A percentile compares a stretch with the other conserved stretches of the same genome.
These are phyloP conservation scores for Eciton burchellii DNA, from an alignment of 1,140 invertebrate species.

Conservation along the genomic window DNA sequence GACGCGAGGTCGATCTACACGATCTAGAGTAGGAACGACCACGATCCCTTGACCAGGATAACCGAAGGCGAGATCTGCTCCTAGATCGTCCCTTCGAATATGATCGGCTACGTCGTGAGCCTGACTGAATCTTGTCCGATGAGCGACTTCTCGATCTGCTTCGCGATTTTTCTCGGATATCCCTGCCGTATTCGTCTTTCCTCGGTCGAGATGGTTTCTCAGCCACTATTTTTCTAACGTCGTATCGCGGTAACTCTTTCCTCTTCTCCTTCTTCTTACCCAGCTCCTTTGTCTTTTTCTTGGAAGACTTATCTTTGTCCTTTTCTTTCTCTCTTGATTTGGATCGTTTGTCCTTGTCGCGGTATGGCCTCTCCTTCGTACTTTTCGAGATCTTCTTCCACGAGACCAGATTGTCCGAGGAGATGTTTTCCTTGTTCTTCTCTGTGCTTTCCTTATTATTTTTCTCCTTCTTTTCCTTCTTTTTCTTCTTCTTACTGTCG, in stretches of 20 bases:
- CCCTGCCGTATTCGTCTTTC: constrained; percentile 93
- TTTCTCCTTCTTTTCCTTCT: constrained; percentile 83
- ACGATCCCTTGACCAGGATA: constrained; percentile 72
- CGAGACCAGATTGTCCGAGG: constrained; percentile 82
- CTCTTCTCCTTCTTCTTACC: constrained; percentile 90
- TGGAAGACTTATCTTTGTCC: constrained; percentile 88
- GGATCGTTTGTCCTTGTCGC: constrained; percentile 88
- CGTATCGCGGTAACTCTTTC: constrained; percentile 93
- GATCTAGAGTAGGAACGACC: constrained; percentile 65
- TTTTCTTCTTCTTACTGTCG: constrained; percentile 80
- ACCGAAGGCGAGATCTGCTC: constrained; percentile 76
- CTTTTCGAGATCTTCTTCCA: constrained; percentile 94
- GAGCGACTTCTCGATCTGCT: constrained; percentile 81
- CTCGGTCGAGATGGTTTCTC: constrained; percentile 88
- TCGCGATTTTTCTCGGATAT: constrained; percentile 85
- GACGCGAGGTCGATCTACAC: constrained; percentile 76
- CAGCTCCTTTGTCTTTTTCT: constrained; percentile 91
- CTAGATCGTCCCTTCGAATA: constrained; percentile 81
- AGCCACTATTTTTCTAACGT: constrained; percentile 91
- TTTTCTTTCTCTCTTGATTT: constrained; percentile 81
- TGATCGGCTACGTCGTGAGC: constrained; percentile 77
- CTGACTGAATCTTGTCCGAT: constrained; percentile 47
- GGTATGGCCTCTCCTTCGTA: constrained; percentile 93
- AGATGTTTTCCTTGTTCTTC: constrained; percentile 87
- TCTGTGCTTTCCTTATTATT: constrained; percentile 85